Evolutionary conservation across 2,113 vertebrate species (phyloP), one percentile per base, ranked within the genome.

Genomic region (Nerophis lumbriciformis): DNA sequence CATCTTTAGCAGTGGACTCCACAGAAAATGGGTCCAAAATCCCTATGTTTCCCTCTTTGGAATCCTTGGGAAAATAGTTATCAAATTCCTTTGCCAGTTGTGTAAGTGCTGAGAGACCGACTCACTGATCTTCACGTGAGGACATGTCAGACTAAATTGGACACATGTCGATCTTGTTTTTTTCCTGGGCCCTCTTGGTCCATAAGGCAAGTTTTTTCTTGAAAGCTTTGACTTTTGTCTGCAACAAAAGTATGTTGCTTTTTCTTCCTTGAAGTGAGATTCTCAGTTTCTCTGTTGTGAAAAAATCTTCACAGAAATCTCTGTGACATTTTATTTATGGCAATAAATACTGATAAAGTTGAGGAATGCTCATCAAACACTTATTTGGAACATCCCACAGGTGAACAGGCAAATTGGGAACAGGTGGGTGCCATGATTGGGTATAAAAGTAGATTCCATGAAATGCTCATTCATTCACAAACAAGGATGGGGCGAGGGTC

Each of bases 1-100:
- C 36, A 44, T 49, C 14, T 53, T 59, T 48, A 63, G 5, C 56
- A 59, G 49, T 59, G 45, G 42, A n/a, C 48, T 50, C 62, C 50
- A 65, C 56, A 35, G 53, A 54, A 68, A 68, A 63, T 36, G 55
- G 50, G 21, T 73, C 51, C 51, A 53, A 14, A 48, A 73, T 49
- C 59, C 53, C 62, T 44, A 58, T 21, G 42, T 68, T 53, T 63
- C 59, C 64, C 53, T 63, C 64, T 72, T 53, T 66, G 28, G 64
- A 48, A 58, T 67, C 58, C 58, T 72, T 51, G 61, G 53, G 52
- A 56, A 72, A 61, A 53, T 52, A 62, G 3, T 58, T 35, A 28
- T 35, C 19, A 59, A 38, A 63, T 59, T 48, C 61, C 51, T 52
- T 42, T 54, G 58, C 51, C 58, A 68, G 65, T 54, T 54, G 51